phyloP scores from a whole-genome alignment of 1,140 invertebrate species.

The Danaus melanippus region DNA sequence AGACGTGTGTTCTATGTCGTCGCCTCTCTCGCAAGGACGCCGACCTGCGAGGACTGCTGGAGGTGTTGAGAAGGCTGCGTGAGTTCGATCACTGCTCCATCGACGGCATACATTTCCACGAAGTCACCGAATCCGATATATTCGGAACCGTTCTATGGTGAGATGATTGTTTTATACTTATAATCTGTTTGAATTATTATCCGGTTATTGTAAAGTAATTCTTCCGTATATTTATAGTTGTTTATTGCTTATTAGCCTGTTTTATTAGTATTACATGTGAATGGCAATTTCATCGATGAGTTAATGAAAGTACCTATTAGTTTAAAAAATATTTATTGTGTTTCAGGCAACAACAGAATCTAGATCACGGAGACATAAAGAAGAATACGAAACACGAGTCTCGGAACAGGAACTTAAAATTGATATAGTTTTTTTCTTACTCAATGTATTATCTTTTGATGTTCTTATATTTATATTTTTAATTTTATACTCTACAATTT shows the following conservation, averaged over 20 bases:
- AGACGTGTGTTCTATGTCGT: constrained; percentile 53
- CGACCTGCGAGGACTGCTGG: constrained; percentile 49
- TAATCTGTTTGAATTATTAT: too few species aligned
- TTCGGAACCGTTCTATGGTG: constrained; percentile 48
- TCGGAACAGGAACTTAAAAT: constrained; percentile 13
- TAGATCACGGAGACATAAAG: constrained; percentile 33
- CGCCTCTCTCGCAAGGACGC: constrained; percentile 48
- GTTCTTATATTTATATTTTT: constrained; percentile 10
- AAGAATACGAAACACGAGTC: constrained; percentile 18
- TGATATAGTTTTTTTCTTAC: constrained; percentile 1
- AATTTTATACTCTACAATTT: constrained; percentile 9
- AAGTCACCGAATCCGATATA: constrained; percentile 58
- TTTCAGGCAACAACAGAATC: constrained; percentile 29
- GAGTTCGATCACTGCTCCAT: constrained; percentile 48
- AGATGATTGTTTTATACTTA: constrained; percentile 3
- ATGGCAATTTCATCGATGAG: neutral
- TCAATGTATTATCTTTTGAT: neutral
- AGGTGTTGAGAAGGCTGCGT: constrained; percentile 51
- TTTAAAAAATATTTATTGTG: constrained; percentile 2
- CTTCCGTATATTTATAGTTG: too few species aligned
- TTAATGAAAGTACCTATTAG: neutral
- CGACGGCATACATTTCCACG: constrained; percentile 56
- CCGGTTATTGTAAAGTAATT: too few species aligned
- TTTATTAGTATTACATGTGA: neutral
- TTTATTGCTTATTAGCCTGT: neutral